Evolutionary conservation across 2,113 vertebrate genomes (phyloP), one percentile per base, ranked within the genome.

Genomic region (Aegithalos caudatus): DNA sequence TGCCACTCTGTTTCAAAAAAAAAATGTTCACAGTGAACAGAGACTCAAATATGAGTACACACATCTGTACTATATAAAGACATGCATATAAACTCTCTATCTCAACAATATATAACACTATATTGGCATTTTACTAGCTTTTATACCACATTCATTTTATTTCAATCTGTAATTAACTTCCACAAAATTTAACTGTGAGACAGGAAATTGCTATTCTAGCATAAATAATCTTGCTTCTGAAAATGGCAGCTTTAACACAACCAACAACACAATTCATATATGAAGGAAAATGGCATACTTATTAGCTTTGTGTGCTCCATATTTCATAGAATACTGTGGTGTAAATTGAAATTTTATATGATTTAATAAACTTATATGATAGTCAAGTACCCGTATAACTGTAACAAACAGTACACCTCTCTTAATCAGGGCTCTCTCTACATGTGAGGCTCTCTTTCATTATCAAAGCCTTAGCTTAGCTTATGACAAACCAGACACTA

Each of bases 351-450:
- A 98, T 97, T 98, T 97, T 97, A 97, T 96, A 96, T 96, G 95
- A 98, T 98, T 98, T 98, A 97, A 98, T 98, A 98, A 98, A 97
- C 94, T 97, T 98, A 97, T 93, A 98, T 97, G 97, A 97, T 96
- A 97, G 92, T 94, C 96, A 97, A 97, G 86, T 92, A 98, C 95
- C 94, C 94, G 78, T 88, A 96, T 96, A 97, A 97, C 92, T 95
- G 88, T 97, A 98, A 97, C 95, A 97, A 97, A 97, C 90, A 53
- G 66, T 88, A 79, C 73, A 96, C 48, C 88, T 94, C 81, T 94
- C 92, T 97, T 96, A 95, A 97, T 96, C 53, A 79, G 94, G 69
- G 90, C 54, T 88, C 40, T 94, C 86, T 76, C 65, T 93, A 44
- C 61, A 42, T 19, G 9, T 7, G 33, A 88, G 82, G 56, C 35